Conservation (phyloP, 2,113 vertebrate genomes). For the Sminthopsis crassicaudata region DNA sequence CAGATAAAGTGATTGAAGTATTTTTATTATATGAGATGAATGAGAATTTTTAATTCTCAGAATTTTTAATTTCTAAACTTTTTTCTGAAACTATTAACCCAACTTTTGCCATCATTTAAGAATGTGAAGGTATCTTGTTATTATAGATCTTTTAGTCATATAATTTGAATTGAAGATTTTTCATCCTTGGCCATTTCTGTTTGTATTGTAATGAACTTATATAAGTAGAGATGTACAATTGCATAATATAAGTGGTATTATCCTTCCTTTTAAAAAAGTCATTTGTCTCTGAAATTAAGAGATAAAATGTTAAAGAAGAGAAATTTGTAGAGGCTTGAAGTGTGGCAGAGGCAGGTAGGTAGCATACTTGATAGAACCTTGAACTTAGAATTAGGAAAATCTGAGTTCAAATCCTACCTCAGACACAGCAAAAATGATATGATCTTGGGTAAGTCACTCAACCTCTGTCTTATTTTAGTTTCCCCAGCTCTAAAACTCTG, state of each 20-base stretch:
- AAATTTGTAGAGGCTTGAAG: background rate
- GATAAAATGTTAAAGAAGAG: background rate
- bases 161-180: background rate
- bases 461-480: background rate
- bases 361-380: background rate
- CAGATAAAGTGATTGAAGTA: background rate
- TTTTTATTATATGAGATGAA: background rate
- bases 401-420: background rate
- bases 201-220: background rate
- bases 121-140: background rate
- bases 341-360: background rate
- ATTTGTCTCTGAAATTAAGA: background rate
- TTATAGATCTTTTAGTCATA: background rate
- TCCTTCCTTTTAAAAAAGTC: background rate
- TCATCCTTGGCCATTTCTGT: background rate
- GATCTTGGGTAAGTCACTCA: background rate
- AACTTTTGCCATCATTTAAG: background rate
- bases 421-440: background rate
- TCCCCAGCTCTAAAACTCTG: background rate
- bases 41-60: background rate
- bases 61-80: background rate
- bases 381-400: background rate
- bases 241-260: background rate
- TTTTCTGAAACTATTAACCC: background rate
- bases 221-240: background rate